Base-by-base conservation (phyloP, 2,113 vertebrate species). In the Nothobranchius furzeri region DNA sequence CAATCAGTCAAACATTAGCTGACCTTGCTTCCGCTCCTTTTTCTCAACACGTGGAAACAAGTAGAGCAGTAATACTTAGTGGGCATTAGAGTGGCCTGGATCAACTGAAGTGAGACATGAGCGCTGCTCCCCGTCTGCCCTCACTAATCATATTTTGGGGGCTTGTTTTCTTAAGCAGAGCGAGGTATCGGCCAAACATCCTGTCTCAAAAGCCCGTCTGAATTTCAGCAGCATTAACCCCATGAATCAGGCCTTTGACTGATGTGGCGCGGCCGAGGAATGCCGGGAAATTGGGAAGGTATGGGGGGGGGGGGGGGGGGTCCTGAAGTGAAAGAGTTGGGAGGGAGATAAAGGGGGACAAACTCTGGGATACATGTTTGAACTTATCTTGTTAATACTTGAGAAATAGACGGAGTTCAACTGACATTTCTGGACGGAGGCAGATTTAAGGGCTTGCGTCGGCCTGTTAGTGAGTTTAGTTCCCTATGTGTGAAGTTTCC, bases 81-180 rank as follows among this genome's bases (percentile, higher is more conserved):
- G 69, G 80, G 82, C 75, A 84, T 84, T 79, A 81, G 75, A n/a
- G 9, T 12, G 64, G 54, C 56, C 64, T 81, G 55, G 77, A 85
- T 78, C 83, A 72, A 74, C 64, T 64, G 74, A 69, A 64, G 70
- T 75, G 75, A 84, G 71, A 78, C 69, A 77, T 80, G 85, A 75
- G 72, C 72, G 64, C 68, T 55, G 60, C 81, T 90, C 88, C 89
- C 85, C 86, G 88, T 79, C 76, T 84, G 71, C 89, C 85, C 88
- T 87, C 83, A 63, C 68, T 87, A 93, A 92, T 91, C 87, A 92
- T 92, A 89, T 90, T 90, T 91, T 90, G 81, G 87, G 89, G 87
- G 90, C 86, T 92, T 95, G 93, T 95, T 96, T 95, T 92, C 93
- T 91, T 93, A 92, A 92, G 92, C 91, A 86, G 86, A 91, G 88